Evolutionary conservation across 2,113 vertebrate species (phyloP).

Genomic region (Sciurus niger): DNA sequence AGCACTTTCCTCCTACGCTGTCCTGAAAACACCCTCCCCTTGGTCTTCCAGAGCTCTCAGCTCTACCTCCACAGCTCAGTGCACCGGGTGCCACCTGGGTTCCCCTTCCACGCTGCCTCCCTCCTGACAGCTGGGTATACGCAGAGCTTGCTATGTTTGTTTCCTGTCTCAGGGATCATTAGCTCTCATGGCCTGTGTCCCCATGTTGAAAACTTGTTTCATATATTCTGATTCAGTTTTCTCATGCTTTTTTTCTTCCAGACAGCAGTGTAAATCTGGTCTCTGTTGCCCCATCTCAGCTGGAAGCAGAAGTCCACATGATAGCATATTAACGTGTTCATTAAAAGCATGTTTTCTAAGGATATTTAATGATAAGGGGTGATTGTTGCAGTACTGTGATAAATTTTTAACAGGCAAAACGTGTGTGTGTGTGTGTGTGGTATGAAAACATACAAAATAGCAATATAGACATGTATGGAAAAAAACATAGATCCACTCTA

Average conservation of each 20-base stretch:
- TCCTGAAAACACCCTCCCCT: neutral
- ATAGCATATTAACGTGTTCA: neutral
- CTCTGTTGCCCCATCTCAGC: neutral
- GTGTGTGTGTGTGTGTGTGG: no score
- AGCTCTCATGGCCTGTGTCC: neutral
- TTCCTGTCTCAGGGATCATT: neutral
- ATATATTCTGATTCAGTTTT: neutral
- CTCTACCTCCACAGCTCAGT: neutral
- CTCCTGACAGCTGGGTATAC: neutral
- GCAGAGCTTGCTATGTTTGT: neutral
- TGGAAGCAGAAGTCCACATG: neutral
- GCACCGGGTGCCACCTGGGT: neutral
- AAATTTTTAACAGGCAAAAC: conserved; percentile 2
- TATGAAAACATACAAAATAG: neutral
- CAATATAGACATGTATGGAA: neutral
- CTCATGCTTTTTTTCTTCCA: neutral
- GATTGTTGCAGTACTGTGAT: neutral
- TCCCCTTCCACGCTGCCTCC: neutral
- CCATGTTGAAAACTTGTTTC: neutral
- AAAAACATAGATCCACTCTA: neutral
- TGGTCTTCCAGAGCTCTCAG: neutral
- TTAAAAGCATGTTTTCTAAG: neutral
- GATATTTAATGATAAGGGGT: neutral
- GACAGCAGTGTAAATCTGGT: neutral
- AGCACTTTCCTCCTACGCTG: neutral